phyloP scores from a whole-genome alignment of 2,888 invertebrate species.

The Pandemis cinnamomeana region DNA sequence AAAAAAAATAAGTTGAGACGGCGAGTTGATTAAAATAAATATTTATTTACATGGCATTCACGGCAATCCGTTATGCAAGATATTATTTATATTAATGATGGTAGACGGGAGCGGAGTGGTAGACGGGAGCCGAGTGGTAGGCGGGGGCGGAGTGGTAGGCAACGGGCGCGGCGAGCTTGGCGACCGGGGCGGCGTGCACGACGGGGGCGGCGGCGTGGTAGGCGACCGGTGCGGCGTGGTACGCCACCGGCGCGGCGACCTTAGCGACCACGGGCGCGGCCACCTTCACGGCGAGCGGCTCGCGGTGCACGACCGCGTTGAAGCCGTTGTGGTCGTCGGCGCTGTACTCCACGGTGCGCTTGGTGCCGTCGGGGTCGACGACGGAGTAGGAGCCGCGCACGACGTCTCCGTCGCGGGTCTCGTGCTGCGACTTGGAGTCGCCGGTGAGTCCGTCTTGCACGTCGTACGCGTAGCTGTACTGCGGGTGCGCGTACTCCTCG shows the following conservation, averaged over 20 bases:
- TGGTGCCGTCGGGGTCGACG: conserved; percentile 77
- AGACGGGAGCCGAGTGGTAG: conserved; percentile 47
- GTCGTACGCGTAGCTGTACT: conserved; percentile 77
- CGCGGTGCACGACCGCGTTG: conserved; percentile 79
- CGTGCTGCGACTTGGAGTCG: conserved; percentile 78
- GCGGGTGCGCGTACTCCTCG: conserved; percentile 61
- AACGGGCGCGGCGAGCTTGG: conserved; percentile 43
- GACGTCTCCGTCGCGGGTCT: conserved; percentile 78
- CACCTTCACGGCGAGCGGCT: conserved; percentile 68
- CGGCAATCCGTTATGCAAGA: conserved; percentile 38
- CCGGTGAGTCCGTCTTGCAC: conserved; percentile 80
- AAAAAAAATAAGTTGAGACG: neutral
- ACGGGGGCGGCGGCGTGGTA: conserved; percentile 47
- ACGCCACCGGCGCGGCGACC: conserved; percentile 48
- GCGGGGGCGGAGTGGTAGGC: conserved; percentile 49
- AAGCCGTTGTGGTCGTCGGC: conserved; percentile 80
- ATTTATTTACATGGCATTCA: conserved; percentile 59
- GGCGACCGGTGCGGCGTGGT: conserved; percentile 44
- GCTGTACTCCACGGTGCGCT: conserved; percentile 80
- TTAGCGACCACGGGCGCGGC: conserved; percentile 48
- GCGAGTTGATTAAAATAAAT: conserved; percentile 51
- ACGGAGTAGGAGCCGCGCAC: conserved; percentile 81
- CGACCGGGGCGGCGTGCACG: conserved; percentile 41
- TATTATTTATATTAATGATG: conserved; percentile 24
- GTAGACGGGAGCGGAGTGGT: conserved; percentile 6